Percentiles rank a stretch among this genome's conserved stretches.
These are phyloP conservation scores for Podabrus alpinus DNA, from an alignment of 2,888 invertebrate genomes.

Conservation along the genomic window DNA sequence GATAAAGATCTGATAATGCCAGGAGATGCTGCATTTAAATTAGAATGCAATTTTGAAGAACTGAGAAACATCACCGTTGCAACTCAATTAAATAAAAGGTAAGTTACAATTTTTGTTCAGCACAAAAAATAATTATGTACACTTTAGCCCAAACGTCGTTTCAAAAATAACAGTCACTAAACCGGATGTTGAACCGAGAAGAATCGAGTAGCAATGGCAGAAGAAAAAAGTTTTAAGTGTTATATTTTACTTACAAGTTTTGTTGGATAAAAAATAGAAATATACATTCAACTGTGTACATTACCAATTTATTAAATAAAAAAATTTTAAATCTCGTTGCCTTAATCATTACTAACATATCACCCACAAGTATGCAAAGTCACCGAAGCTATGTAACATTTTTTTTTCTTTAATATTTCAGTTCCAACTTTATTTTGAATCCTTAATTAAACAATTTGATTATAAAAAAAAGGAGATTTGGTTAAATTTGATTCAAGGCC, in stretches of 20 bases:
- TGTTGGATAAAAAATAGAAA: not conserved
- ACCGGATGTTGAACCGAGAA: conserved; percentile 55
- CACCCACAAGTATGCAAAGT: not conserved
- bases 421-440: not conserved
- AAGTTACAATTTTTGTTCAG: conserved; percentile 19
- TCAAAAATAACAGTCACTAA: conserved; percentile 61
- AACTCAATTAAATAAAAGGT: conserved; percentile 55
- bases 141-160: conserved; percentile 37
- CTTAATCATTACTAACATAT: conserved; percentile 7
- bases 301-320: conserved; percentile 20
- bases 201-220: conserved; percentile 43
- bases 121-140: not conserved
- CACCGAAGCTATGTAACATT: not conserved
- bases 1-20: conserved; percentile 69
- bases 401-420: not conserved
- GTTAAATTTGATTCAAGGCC: not conserved
- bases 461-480: not conserved
- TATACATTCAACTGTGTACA: conserved; percentile 5
- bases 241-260: not conserved
- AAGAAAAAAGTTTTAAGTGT: conserved; percentile 1
- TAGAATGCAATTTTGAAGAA: conserved; percentile 67
- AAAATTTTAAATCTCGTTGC: conserved; percentile 5
- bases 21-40: conserved; percentile 67
- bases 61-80: conserved; percentile 61
- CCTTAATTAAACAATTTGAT: not conserved